These are phyloP conservation scores for Pagetopsis macropterus DNA, from an alignment of 2,797 vertebrate species.

Conservation along the genomic window DNA sequence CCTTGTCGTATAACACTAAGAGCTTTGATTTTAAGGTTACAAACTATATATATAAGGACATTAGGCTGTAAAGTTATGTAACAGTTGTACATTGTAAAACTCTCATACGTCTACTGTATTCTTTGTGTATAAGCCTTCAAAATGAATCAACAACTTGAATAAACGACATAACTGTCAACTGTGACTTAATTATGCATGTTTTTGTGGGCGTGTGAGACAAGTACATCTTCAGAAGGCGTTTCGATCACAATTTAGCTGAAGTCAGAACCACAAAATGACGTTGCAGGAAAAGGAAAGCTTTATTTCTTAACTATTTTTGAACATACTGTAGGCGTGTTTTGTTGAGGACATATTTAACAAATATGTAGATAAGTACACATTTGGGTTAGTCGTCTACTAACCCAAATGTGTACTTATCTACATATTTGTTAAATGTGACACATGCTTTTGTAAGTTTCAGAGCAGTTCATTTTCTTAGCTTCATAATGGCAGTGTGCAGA, in stretches of 20 bases:
- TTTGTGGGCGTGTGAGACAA: conserved; percentile 29
- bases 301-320: conserved; percentile 8
- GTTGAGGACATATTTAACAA: no score
- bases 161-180: neutral
- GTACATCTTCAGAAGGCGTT: conserved; percentile 10
- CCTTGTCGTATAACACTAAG: no score
- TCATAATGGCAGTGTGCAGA: neutral
- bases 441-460: neutral
- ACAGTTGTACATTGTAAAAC: no score
- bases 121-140: neutral
- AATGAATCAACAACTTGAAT: neutral
- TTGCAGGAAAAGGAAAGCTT: conserved; percentile 1
- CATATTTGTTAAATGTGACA: neutral
- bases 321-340: neutral
- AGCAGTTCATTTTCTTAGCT: neutral
- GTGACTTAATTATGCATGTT: conserved; percentile 1
- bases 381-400: no score
- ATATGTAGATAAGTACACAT: no score
- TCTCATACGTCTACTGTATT: neutral
- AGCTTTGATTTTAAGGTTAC: no score
- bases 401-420: neutral
- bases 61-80: no score
- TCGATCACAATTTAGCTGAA: conserved; percentile 40
- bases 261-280: conserved; percentile 40
- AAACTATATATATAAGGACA: no score